These are phyloP conservation scores for Hirudo medicinalis DNA, from an alignment of 1,140 invertebrate species.

Conservation along the genomic window DNA sequence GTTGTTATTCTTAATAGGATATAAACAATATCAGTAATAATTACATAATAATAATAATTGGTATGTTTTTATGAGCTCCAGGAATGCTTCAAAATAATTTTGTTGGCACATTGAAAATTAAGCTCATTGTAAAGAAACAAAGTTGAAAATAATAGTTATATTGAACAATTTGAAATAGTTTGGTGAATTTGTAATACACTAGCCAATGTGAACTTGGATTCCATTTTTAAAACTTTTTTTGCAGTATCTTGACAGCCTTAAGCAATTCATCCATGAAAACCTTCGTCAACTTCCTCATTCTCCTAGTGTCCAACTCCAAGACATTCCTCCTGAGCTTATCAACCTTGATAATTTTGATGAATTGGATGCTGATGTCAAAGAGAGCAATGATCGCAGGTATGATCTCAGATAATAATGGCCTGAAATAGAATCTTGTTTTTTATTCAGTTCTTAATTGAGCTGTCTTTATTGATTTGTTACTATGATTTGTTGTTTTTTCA, in stretches of 20 bases:
- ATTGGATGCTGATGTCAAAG: slow-evolving; percentile 56
- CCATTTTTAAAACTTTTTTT: slow-evolving; percentile 13
- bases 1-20: too few species aligned
- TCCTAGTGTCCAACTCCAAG: slow-evolving; percentile 72
- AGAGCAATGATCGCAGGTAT: neutral
- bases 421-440: neutral
- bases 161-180: too few species aligned
- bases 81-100: too few species aligned
- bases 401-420: too few species aligned
- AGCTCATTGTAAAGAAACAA: too few species aligned
- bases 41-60: too few species aligned
- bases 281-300: slow-evolving; percentile 31
- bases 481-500: slow-evolving; percentile 29
- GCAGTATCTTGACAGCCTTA: slow-evolving; percentile 56
- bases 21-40: too few species aligned
- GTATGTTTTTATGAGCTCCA: too few species aligned
- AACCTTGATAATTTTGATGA: slow-evolving; percentile 50
- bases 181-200: neutral
- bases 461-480: neutral
- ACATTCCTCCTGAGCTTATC: slow-evolving; percentile 60
- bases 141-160: too few species aligned
- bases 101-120: too few species aligned
- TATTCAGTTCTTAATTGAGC: neutral
- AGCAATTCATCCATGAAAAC: slow-evolving; percentile 37
- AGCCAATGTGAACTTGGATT: neutral